Conservation (phyloP, 2,888 invertebrate genomes). For the Aricia artaxerxes region DNA sequence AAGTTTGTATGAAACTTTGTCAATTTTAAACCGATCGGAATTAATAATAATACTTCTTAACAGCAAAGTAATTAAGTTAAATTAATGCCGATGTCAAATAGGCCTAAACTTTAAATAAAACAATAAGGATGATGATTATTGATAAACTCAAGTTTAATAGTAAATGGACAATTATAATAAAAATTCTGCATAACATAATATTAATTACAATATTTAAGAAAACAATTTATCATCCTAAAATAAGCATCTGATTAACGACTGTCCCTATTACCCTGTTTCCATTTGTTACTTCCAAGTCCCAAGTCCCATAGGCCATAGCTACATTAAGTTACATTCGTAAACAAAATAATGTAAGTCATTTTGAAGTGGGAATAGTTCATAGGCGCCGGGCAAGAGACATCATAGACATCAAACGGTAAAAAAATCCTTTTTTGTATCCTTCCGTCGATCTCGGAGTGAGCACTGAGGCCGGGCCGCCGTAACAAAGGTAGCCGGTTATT, state of each 20-base stretch:
- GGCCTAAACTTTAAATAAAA: no score
- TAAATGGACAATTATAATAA: no score
- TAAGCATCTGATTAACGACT: neutral
- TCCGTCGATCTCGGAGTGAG: constrained; percentile 51
- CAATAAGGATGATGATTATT: no score
- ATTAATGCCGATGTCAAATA: no score
- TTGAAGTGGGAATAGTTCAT: constrained; percentile 31
- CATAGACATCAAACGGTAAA: constrained; percentile 40
- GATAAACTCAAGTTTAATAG: no score
- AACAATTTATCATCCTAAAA: neutral
- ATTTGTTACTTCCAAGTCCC: neutral
- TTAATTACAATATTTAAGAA: neutral
- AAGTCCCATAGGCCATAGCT: neutral
- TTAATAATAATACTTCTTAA: no score
- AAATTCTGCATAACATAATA: no score
- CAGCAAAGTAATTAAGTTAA: no score
- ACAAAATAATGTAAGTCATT: constrained; percentile 11
- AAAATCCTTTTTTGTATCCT: constrained; percentile 46
- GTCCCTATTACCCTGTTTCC: neutral
- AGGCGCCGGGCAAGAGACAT: constrained; percentile 40
- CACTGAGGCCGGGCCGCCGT: constrained; percentile 63
- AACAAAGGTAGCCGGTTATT: constrained; percentile 80
- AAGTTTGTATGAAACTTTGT: no score
- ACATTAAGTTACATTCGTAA: neutral
- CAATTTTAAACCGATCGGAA: no score